phyloP scores from a whole-genome alignment of 1,140 invertebrate species.

The Metopolophium dirhodum region DNA sequence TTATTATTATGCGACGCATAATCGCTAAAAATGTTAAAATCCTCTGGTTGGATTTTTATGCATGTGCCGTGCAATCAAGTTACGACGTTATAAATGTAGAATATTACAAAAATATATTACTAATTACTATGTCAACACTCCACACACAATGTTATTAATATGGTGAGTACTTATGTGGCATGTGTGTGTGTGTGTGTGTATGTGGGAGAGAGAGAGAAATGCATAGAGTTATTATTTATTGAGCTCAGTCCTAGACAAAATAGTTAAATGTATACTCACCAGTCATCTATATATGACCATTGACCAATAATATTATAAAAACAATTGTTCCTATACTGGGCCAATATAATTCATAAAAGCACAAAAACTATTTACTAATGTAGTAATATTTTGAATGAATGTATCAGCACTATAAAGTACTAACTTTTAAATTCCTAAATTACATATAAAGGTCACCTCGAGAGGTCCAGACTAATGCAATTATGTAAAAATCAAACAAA shows the following conservation, averaged over 20 bases:
- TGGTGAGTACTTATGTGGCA: background rate
- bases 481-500: no score
- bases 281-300: no score
- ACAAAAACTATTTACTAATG: no score
- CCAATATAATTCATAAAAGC: no score
- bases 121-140: no score
- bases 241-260: background rate
- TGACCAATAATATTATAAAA: no score
- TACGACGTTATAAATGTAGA: background rate
- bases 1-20: background rate
- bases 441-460: background rate
- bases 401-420: background rate
- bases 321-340: no score
- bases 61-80: background rate
- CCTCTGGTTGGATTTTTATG: background rate
- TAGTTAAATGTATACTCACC: no score
- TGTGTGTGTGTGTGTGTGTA: background rate
- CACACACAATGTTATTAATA: no score
- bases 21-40: background rate
- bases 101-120: background rate
- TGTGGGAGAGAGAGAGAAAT: background rate
- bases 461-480: no score
- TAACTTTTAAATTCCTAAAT: background rate
- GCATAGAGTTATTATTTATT: background rate
- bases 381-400: background rate